These are phyloP conservation scores for Choristoneura rosaceana DNA, from an alignment of 2,888 invertebrate species.

Conservation along the genomic window DNA sequence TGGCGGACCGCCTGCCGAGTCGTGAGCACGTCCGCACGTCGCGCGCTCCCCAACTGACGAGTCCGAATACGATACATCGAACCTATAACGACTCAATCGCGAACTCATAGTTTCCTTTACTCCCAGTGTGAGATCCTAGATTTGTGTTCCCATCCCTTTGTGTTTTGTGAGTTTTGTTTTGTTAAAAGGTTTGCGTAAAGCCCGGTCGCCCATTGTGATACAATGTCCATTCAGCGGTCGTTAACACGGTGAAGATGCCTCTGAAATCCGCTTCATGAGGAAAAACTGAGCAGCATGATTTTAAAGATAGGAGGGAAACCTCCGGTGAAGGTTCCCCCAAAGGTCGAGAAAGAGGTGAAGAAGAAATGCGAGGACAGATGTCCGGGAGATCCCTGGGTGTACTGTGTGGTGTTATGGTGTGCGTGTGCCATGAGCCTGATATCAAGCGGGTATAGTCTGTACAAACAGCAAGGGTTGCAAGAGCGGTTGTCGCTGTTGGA, in stretches of 20 bases:
- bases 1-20: slow-evolving; percentile 71
- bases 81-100: slow-evolving; percentile 47
- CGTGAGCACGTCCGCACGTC: slow-evolving; percentile 58
- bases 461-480: slow-evolving; percentile 84
- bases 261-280: slow-evolving; percentile 55
- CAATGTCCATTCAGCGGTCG: slow-evolving; percentile 55
- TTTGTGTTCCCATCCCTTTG: slow-evolving; percentile 37
- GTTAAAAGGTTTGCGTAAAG: slow-evolving; percentile 50
- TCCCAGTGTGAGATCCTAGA: not conserved
- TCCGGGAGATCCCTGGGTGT: slow-evolving; percentile 75
- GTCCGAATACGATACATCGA: slow-evolving; percentile 66
- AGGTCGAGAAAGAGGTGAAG: slow-evolving; percentile 61
- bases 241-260: slow-evolving; percentile 50
- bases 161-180: slow-evolving; percentile 45
- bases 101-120: slow-evolving; percentile 32
- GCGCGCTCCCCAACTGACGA: slow-evolving; percentile 58
- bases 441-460: slow-evolving; percentile 86
- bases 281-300: slow-evolving; percentile 66
- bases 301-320: slow-evolving; percentile 76
- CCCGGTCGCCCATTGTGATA: slow-evolving; percentile 56
- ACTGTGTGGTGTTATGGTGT: slow-evolving; percentile 86
- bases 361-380: slow-evolving; percentile 72
- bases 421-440: slow-evolving; percentile 88
- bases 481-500: slow-evolving; percentile 82
- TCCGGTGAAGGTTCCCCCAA: slow-evolving; percentile 55